Percentiles rank a stretch among this genome's conserved stretches.
Evolutionary conservation across 2,797 vertebrate genomes (phyloP).

Genomic region (Malacoraja senta): DNA sequence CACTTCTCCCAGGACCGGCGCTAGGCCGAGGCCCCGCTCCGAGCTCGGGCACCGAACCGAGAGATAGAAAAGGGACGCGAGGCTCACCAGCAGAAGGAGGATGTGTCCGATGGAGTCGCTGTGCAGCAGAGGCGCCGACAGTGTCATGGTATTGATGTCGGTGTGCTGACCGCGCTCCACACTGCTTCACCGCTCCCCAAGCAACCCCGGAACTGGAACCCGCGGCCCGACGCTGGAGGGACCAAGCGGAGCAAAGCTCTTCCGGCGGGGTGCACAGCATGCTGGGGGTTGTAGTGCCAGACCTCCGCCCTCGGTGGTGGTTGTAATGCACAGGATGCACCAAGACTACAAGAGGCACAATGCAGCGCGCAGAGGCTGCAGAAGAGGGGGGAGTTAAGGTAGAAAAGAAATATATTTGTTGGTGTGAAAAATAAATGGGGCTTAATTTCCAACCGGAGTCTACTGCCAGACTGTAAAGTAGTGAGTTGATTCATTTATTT

Average conservation of each 20-base stretch:
- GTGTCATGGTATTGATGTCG: background rate
- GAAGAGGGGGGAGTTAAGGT: background rate
- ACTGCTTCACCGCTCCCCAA: background rate
- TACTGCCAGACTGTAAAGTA: background rate
- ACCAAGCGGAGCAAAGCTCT: background rate
- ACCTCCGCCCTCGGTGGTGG: fast-evolving
- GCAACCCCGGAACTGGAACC: background rate
- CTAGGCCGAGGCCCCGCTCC: background rate
- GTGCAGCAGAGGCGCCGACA: background rate
- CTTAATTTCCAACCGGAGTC: background rate
- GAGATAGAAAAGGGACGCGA: background rate
- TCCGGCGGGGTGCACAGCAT: background rate
- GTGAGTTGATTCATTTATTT: background rate
- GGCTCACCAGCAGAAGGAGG: constrained; percentile 23
- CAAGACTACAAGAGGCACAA: background rate
- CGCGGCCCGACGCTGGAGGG: background rate
- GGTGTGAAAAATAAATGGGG: background rate
- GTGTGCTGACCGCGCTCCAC: background rate
- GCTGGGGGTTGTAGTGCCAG: background rate
- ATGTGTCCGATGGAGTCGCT: background rate
- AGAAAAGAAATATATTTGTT: background rate
- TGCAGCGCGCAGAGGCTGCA: background rate
- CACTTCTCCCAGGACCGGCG: background rate
- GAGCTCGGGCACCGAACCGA: background rate
- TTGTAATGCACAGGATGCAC: background rate